Conservation (phyloP, 2,888 invertebrate genomes). For the Entomobrya multifasciata region DNA sequence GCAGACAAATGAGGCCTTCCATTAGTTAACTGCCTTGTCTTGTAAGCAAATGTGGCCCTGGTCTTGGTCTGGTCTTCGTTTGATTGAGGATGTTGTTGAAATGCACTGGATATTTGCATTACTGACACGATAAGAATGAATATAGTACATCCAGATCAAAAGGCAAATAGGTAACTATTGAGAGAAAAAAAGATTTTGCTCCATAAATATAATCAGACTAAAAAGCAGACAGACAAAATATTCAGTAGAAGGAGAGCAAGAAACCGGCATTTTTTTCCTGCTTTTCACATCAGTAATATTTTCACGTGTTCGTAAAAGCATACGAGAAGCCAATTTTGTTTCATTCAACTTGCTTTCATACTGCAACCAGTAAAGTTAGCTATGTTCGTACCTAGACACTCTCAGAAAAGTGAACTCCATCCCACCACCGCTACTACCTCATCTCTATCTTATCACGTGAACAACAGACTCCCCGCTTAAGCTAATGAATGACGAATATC, state of each 20-base stretch:
- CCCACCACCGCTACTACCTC: not conserved
- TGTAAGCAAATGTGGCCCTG: constrained; percentile 10
- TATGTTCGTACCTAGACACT: too few species aligned
- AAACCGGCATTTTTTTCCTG: not conserved
- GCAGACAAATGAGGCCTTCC: constrained; percentile 56
- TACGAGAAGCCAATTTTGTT: constrained; percentile 8
- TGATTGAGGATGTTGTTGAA: not conserved
- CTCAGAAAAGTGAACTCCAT: too few species aligned
- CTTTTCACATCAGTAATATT: not conserved
- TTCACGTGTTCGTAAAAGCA: constrained; percentile 22
- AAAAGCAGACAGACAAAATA: not conserved
- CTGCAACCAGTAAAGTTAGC: not conserved
- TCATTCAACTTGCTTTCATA: constrained; percentile 19
- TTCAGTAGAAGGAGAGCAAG: not conserved
- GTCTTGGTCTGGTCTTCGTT: not conserved
- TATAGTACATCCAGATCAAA: not conserved
- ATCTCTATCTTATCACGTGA: not conserved
- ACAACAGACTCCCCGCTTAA: constrained; percentile 14
- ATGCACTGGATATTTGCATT: not conserved
- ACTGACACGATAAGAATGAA: not conserved
- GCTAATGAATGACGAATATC: constrained; percentile 54
- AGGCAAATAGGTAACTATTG: not conserved
- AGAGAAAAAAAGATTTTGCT: not conserved
- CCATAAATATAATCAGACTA: not conserved
- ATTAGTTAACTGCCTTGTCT: constrained; percentile 46